Evolutionary conservation across 2,113 vertebrate species (phyloP).

Genomic region (Osmerus eperlanus): DNA sequence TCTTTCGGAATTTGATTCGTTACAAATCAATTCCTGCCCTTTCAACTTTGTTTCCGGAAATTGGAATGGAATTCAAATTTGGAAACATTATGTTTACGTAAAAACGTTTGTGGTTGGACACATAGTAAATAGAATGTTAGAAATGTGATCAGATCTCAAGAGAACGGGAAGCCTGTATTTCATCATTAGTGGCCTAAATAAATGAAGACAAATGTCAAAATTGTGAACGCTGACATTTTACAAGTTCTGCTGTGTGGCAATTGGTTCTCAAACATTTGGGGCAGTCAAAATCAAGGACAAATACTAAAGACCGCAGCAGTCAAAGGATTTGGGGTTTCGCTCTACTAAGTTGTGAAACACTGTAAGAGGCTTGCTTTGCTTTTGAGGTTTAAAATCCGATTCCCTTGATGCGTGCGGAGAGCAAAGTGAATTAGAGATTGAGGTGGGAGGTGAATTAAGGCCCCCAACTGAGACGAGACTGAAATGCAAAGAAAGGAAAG

Average conservation of each 20-base stretch:
- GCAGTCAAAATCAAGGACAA: background rate
- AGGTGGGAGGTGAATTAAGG: slow-evolving; percentile 54
- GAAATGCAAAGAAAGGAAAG: slow-evolving; percentile 53
- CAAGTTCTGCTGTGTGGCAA: background rate
- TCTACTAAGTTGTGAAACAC: slow-evolving; percentile 52
- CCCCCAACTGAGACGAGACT: slow-evolving; percentile 48
- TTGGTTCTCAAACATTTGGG: too few relatives aligned
- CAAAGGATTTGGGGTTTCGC: slow-evolving; percentile 30
- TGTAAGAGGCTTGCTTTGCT: slow-evolving; percentile 49
- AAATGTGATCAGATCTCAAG: too few relatives aligned
- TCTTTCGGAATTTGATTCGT: background rate
- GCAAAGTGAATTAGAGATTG: slow-evolving; percentile 63
- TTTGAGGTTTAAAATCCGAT: slow-evolving; percentile 53
- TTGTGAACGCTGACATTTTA: too few relatives aligned
- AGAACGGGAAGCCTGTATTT: too few relatives aligned
- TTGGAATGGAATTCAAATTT: background rate
- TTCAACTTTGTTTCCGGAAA: slow-evolving; percentile 27
- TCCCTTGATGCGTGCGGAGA: slow-evolving; percentile 65
- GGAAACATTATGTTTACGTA: too few relatives aligned
- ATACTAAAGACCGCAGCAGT: background rate
- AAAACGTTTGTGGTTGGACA: too few relatives aligned
- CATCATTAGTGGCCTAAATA: too few relatives aligned
- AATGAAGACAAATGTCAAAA: too few relatives aligned
- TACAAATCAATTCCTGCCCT: slow-evolving; percentile 42
- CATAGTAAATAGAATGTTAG: too few relatives aligned